Evolutionary conservation across 1,140 invertebrate genomes (phyloP).

Genomic region (Phymastichus coffea): DNA sequence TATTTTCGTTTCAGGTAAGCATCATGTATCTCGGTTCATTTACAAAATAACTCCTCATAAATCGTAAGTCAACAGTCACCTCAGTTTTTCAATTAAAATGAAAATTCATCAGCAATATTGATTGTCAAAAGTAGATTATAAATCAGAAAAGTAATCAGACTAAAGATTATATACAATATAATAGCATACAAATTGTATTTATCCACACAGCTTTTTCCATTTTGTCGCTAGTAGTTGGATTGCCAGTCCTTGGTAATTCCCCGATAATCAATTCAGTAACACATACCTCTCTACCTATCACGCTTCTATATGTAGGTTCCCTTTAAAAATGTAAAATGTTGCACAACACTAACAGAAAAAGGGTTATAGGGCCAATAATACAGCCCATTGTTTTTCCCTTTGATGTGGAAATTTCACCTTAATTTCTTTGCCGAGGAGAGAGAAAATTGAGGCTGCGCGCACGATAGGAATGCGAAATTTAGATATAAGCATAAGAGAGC

Average conservation of each 20-base stretch:
- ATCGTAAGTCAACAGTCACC: no score
- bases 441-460: no score
- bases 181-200: not conserved
- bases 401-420: slow-evolving; percentile 15
- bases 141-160: no score
- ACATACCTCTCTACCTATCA: not conserved
- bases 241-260: not conserved
- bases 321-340: slow-evolving; percentile 22
- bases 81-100: no score
- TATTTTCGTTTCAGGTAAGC: slow-evolving; percentile 1
- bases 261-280: slow-evolving; percentile 2
- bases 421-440: slow-evolving; percentile 2
- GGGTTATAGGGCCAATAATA: slow-evolving; percentile 5
- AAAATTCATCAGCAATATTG: no score
- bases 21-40: no score
- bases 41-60: no score
- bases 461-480: slow-evolving; percentile 6
- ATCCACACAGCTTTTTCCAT: not conserved
- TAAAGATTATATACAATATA: no score
- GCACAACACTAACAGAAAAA: not conserved
- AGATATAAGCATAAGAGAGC: not conserved
- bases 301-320: not conserved
- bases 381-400: slow-evolving; percentile 15
- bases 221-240: not conserved
- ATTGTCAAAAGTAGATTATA: no score